Base-by-base conservation (phyloP, 2,888 invertebrate species). In the Platynereis dumerilii region DNA sequence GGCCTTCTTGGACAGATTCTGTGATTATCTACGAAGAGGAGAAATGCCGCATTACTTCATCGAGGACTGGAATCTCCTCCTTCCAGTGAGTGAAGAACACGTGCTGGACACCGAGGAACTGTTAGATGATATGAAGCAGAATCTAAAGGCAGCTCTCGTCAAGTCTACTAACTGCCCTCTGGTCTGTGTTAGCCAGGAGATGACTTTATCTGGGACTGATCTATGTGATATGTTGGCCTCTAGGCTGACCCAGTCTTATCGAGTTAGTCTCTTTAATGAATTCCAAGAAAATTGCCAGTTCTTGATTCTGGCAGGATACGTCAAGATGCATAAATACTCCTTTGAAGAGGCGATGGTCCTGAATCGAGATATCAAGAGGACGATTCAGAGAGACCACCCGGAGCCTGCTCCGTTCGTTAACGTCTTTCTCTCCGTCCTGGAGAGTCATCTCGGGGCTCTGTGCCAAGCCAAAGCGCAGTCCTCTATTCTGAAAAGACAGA, bases 41-140 rank as follows among this genome's bases (percentile, higher is more conserved):
- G 22, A 48, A 20, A n/a, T 48, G 48, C 48, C 48, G 20, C n/a
- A 48, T 22, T 48, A 48, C 17, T 48, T 48, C 22, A 48, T 48
- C 22, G 48, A 48, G 7, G 48, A 48, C 22, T 48, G 48, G n/a
- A 48, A 48, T 22, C n/a, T n/a, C 7, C 22, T 48, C 17, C 20
- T 20, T n/a, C 10, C 5, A n/a, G 20, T 48, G 7, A 48, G 22
- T 7, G 48, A n/a, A 48, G 48, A n/a, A 7, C 20, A 48, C 7
- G 20, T 48, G 5, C 20, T 20, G n/a, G n/a, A n/a, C 22, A n/a
- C 22, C 7, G 22, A n/a, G n/a, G 48, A 48, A n/a, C 48, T 20
- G 10, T 20, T 48, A 48, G 48, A 48, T 20, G 20, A 48, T n/a
- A 48, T 48, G n/a, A 48, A 20, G n/a, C 48, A 48, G 7, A 48